phyloP scores from a whole-genome alignment of 37 sponge, comb jelly and placozoan species.

The Bolinopsis microptera region DNA sequence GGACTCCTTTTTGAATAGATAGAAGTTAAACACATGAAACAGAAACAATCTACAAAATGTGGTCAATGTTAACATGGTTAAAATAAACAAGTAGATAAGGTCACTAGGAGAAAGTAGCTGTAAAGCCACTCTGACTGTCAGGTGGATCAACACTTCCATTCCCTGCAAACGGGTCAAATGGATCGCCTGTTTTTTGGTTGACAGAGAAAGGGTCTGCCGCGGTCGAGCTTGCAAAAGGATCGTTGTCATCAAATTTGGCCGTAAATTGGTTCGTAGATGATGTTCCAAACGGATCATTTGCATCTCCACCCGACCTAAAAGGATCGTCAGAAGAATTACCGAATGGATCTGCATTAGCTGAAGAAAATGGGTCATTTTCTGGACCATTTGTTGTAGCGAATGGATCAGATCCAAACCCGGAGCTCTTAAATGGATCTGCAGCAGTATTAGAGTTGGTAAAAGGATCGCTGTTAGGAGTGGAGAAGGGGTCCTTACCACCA shows the following conservation, averaged over 20 bases:
- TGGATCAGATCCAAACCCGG: background rate
- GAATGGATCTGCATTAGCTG: background rate
- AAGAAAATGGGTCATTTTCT: background rate
- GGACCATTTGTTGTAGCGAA: background rate
- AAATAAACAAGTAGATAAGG: background rate
- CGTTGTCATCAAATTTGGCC: background rate
- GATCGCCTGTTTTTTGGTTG: too few species aligned
- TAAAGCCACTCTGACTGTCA: background rate
- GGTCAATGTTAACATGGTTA: background rate
- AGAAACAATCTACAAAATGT: background rate
- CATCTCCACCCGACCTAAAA: background rate
- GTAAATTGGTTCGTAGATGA: background rate
- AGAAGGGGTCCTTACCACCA: background rate
- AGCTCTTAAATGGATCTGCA: background rate
- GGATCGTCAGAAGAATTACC: background rate
- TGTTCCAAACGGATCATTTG: conserved; percentile 20
- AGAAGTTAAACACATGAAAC: background rate
- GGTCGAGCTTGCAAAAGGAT: background rate
- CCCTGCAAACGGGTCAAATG: background rate
- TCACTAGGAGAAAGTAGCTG: conserved; percentile 15
- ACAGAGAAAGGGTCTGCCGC: background rate
- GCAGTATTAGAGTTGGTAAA: background rate
- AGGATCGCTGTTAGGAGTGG: background rate
- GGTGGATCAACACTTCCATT: background rate
- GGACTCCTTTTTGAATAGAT: background rate